Conservation (phyloP, 1,140 invertebrate genomes). For the Drosophila athabasca region DNA sequence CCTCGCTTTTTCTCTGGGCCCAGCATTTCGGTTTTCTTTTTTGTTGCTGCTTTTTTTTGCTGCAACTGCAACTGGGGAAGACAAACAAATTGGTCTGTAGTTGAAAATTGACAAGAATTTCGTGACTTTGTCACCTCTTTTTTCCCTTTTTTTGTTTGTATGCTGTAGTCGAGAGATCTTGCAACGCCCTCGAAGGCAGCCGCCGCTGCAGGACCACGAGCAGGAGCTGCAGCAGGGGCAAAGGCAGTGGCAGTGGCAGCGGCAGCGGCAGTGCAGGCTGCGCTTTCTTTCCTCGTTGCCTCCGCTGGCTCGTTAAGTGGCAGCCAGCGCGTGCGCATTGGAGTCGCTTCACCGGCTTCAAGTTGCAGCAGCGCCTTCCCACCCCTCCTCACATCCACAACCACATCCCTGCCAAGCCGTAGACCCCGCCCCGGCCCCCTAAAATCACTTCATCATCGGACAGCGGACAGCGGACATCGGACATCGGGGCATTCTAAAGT, state of each 20-base stretch:
- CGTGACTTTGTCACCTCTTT: constrained; percentile 84
- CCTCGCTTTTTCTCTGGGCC: constrained; percentile 8
- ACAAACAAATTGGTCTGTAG: constrained; percentile 84
- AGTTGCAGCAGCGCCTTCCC: constrained; percentile 20
- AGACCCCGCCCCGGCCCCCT: constrained; percentile 26
- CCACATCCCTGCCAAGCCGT: constrained; percentile 5
- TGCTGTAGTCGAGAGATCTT: constrained; percentile 54
- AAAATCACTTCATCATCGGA: constrained; percentile 79
- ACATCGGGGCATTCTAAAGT: constrained; percentile 64
- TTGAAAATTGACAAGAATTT: constrained; percentile 84
- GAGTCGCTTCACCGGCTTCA: constrained; percentile 46
- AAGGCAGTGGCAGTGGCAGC: too few species aligned
- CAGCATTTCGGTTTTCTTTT: constrained; percentile 21
- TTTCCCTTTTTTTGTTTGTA: constrained; percentile 49
- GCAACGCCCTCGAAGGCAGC: constrained; percentile 74
- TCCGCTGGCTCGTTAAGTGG: constrained; percentile 77
- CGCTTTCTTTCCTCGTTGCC: constrained; percentile 65
- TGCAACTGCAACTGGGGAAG: constrained; percentile 63
- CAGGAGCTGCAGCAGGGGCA: too few species aligned
- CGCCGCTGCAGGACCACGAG: background rate
- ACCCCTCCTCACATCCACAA: background rate
- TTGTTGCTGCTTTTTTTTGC: constrained; percentile 32
- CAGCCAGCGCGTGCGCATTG: constrained; percentile 78
- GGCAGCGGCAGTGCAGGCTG: background rate
- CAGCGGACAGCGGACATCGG: constrained; percentile 18